Evolutionary conservation across 2,797 vertebrate species (phyloP).

Genomic region (Coccyzus lansbergi): DNA sequence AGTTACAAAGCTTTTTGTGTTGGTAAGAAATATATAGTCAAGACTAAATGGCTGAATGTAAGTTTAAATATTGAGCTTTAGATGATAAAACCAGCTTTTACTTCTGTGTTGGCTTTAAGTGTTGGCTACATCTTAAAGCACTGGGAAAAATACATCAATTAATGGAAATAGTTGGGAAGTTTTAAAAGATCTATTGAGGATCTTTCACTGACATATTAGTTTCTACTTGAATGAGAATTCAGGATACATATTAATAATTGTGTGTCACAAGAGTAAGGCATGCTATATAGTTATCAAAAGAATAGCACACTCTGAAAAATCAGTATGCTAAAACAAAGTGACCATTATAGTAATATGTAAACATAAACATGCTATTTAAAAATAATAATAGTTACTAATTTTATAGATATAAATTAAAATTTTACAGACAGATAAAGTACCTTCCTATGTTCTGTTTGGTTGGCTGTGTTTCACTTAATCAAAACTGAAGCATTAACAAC

Average conservation of each 20-base stretch:
- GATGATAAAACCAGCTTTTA: neutral
- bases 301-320: neutral
- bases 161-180: neutral
- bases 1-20: neutral
- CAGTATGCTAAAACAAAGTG: neutral
- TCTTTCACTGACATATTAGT: neutral
- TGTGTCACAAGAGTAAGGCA: neutral
- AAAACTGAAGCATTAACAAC: neutral
- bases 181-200: neutral
- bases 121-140: neutral
- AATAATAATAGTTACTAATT: neutral
- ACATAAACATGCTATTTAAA: neutral
- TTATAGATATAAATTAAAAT: neutral
- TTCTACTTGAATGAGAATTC: neutral
- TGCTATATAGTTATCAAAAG: neutral
- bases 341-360: neutral
- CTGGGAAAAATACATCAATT: neutral
- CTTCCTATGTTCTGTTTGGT: neutral
- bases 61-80: neutral
- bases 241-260: neutral
- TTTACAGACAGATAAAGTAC: neutral
- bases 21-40: neutral
- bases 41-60: neutral
- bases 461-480: neutral
- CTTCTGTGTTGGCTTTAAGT: neutral